Percentiles rank a stretch among this genome's conserved stretches.
phyloP scores from a whole-genome alignment of 2,888 invertebrate species.

The Anthophora plumipes region DNA sequence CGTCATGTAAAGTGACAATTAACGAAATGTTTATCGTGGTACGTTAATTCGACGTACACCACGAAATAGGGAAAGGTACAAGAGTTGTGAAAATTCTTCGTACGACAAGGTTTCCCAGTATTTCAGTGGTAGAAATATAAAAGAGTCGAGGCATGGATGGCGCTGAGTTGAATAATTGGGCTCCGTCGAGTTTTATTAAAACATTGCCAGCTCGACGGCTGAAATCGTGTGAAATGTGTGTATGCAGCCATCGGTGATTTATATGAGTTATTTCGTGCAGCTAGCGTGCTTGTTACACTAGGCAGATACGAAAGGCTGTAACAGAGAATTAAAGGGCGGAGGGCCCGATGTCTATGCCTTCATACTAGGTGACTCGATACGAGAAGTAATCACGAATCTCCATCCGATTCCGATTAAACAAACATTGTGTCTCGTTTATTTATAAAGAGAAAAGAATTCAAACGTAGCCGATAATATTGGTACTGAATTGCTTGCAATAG shows the following conservation, averaged over 20 bases:
- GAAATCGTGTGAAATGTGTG: slow-evolving; percentile 66
- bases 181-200: slow-evolving; percentile 72
- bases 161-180: slow-evolving; percentile 72
- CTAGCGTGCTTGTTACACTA: slow-evolving; percentile 63
- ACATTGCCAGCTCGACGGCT: slow-evolving; percentile 64
- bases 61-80: background rate
- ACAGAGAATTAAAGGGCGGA: slow-evolving; percentile 59
- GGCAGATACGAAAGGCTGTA: slow-evolving; percentile 52
- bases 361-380: background rate
- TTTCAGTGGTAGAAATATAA: slow-evolving; percentile 26
- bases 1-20: background rate
- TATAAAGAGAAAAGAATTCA: background rate
- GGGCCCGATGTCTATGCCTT: slow-evolving; percentile 7
- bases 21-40: background rate
- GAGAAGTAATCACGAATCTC: slow-evolving; percentile 24
- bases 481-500: no score
- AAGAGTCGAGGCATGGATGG: slow-evolving; percentile 33
- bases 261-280: slow-evolving; percentile 72
- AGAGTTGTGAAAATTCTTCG: background rate
- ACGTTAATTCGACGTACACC: background rate
- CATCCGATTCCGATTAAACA: slow-evolving; percentile 20
- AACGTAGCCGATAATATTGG: no score
- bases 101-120: background rate
- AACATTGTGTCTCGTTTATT: background rate
- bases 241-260: slow-evolving; percentile 72